Evolutionary conservation across 2,888 invertebrate species (phyloP).

Genomic region (Onchidella celtica): DNA sequence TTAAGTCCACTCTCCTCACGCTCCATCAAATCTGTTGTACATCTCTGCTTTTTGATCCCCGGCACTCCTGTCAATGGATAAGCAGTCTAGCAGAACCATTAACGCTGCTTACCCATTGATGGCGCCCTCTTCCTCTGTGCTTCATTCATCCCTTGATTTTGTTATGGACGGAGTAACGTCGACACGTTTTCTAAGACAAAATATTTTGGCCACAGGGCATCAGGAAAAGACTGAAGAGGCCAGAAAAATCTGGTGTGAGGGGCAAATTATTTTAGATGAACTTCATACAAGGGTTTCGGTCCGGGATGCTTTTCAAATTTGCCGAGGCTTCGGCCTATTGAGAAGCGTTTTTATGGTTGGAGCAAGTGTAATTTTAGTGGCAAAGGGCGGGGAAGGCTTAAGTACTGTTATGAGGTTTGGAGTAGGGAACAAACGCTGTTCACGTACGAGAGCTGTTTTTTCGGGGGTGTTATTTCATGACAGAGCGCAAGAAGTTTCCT

Average conservation of each 20-base stretch:
- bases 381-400: background rate
- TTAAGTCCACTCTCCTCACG: conserved; percentile 26
- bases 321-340: background rate
- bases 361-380: background rate
- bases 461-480: background rate
- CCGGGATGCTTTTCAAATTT: conserved; percentile 16
- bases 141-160: conserved; percentile 2
- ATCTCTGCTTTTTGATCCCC: background rate
- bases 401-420: background rate
- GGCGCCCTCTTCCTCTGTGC: background rate
- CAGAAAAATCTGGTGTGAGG: background rate
- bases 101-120: background rate
- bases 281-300: background rate
- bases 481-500: background rate
- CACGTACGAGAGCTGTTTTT: background rate
- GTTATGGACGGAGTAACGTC: background rate
- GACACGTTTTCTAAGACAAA: background rate
- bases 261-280: conserved; percentile 34
- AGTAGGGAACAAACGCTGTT: background rate
- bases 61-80: background rate
- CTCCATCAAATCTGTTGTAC: conserved; percentile 38
- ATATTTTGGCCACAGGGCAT: conserved; percentile 27
- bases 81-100: conserved; percentile 11
- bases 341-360: background rate
- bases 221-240: background rate